Conservation (phyloP, 2,113 vertebrate species). For the Solea senegalensis region DNA sequence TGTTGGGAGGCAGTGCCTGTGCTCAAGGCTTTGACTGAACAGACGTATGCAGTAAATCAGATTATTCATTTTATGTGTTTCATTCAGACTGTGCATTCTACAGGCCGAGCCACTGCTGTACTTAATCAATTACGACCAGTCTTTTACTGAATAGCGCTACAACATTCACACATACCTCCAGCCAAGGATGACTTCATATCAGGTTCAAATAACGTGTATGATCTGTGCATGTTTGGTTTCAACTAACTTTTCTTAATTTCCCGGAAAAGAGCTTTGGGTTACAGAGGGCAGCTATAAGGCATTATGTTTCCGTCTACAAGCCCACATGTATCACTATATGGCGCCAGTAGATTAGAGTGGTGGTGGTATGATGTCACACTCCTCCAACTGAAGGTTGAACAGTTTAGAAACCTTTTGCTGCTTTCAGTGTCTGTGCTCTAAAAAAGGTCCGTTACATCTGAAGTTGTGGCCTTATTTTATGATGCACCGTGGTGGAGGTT, state of each 20-base stretch:
- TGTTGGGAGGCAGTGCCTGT: conserved; percentile 12
- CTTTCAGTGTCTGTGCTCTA: conserved; percentile 11
- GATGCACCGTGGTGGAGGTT: conserved; percentile 6
- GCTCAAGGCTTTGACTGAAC: conserved; percentile 6
- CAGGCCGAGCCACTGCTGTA: conserved; percentile 11
- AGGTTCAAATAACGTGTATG: conserved; percentile 29
- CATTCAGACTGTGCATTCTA: background rate
- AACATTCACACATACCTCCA: conserved; percentile 27
- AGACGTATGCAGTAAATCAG: conserved; percentile 7
- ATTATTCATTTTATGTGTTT: background rate
- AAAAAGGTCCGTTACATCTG: conserved; percentile 9
- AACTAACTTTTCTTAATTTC: conserved; percentile 23
- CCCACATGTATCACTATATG: conserved; percentile 32
- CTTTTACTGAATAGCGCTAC: conserved; percentile 9
- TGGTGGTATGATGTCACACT: conserved; percentile 48
- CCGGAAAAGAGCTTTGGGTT: conserved; percentile 30
- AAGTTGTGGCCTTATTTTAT: conserved; percentile 15
- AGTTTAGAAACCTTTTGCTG: conserved; percentile 19
- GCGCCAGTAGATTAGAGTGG: conserved; percentile 31
- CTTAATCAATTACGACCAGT: background rate
- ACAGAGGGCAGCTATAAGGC: conserved; percentile 21
- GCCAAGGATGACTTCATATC: conserved; percentile 37
- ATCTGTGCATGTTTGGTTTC: conserved; percentile 38
- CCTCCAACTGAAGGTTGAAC: conserved; percentile 38
- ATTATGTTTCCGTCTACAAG: conserved; percentile 30